Evolutionary conservation across 2,113 vertebrate genomes (phyloP).

Genomic region (Sinocyclocheilus maitianheensis): DNA sequence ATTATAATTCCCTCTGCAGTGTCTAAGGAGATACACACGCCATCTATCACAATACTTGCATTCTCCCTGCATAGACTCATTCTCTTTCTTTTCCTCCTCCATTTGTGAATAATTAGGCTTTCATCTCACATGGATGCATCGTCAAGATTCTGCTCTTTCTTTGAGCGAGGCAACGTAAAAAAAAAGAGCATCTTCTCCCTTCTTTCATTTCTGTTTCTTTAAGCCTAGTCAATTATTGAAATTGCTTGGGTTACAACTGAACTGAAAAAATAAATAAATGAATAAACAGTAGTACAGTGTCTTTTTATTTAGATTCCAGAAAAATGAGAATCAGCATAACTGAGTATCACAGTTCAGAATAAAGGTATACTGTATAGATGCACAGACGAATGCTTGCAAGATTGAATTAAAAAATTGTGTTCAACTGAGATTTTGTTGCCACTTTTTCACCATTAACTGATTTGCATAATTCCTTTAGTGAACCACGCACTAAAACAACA

Average conservation of each 20-base stretch:
- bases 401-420: background rate
- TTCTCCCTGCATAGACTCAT: slow-evolving; percentile 87
- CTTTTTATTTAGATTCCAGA: slow-evolving; percentile 38
- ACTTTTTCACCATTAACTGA: background rate
- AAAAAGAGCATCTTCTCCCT: slow-evolving; percentile 91
- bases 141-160: slow-evolving; percentile 92
- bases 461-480: background rate
- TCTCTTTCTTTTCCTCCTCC: slow-evolving; percentile 85
- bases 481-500: background rate
- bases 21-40: slow-evolving; percentile 84
- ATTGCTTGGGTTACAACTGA: slow-evolving; percentile 84
- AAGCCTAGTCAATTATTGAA: slow-evolving; percentile 92
- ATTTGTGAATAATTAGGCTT: slow-evolving; percentile 99
- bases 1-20: slow-evolving; percentile 88
- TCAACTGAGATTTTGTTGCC: background rate
- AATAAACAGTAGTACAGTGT: background rate
- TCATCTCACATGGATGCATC: slow-evolving; percentile 97
- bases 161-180: slow-evolving; percentile 90
- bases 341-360: background rate
- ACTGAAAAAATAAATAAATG: background rate
- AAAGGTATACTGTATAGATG: background rate
- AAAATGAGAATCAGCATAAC: background rate
- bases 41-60: slow-evolving; percentile 94
- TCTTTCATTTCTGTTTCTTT: slow-evolving; percentile 72
- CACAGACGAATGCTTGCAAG: background rate